A percentile compares a stretch with the other conserved stretches of the same genome.
phyloP scores from a whole-genome alignment of 2,797 vertebrate genomes.

The Rhabdomys pumilio region DNA sequence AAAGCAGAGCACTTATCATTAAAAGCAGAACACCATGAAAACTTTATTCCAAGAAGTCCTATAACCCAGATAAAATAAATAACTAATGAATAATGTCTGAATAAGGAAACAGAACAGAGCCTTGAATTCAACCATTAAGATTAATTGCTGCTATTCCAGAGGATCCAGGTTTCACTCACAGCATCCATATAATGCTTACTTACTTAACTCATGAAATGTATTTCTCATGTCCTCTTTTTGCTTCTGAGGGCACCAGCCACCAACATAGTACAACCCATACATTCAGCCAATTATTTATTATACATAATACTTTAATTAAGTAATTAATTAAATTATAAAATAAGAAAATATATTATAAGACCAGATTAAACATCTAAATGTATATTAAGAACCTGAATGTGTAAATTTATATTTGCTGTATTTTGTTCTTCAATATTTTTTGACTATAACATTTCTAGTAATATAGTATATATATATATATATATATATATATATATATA shows the following conservation, averaged over 20 bases:
- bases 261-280: too few relatives aligned
- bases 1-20: not conserved
- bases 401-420: not conserved
- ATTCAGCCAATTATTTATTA: not conserved
- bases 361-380: not conserved
- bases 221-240: too few relatives aligned
- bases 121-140: not conserved
- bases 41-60: not conserved
- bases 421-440: not conserved
- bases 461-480: not conserved
- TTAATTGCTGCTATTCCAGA: not conserved
- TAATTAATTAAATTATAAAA: not conserved
- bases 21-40: not conserved
- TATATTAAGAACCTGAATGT: not conserved
- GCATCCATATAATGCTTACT: too few relatives aligned
- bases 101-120: not conserved
- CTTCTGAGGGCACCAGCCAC: not conserved
- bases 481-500: not conserved
- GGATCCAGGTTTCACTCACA: too few relatives aligned
- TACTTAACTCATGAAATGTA: too few relatives aligned
- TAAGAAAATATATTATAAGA: not conserved
- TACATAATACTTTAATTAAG: not conserved
- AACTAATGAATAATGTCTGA: not conserved
- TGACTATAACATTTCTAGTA: not conserved
- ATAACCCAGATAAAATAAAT: too few relatives aligned